A percentile compares a stretch with the other conserved stretches of the same genome.
Evolutionary conservation across 2,797 vertebrate species (phyloP).

Genomic region (Crotalus adamanteus): DNA sequence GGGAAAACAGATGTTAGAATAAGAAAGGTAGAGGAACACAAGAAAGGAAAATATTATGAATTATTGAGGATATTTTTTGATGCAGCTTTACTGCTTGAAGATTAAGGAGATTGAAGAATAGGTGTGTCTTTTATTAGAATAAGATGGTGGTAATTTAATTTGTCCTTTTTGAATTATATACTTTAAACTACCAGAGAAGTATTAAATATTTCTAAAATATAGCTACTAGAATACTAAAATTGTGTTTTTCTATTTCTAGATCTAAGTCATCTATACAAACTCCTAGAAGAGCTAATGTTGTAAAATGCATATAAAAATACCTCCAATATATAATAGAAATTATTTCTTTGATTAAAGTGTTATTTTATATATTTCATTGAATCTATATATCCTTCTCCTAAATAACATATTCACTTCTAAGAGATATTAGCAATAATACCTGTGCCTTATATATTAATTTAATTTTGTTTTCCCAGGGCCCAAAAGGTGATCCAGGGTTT

Average conservation of each 20-base stretch:
- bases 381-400: background rate
- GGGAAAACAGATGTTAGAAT: background rate
- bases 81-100: background rate
- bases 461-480: constrained; percentile 75
- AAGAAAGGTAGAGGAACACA: background rate
- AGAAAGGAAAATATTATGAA: background rate
- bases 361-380: background rate
- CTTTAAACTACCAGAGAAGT: background rate
- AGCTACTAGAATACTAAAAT: background rate
- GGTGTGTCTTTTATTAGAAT: background rate
- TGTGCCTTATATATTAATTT: constrained; percentile 1
- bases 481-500: constrained; percentile 90
- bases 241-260: background rate
- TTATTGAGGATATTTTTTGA: background rate
- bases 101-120: background rate
- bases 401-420: background rate
- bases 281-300: background rate
- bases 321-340: background rate
- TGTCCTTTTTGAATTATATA: background rate
- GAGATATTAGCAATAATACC: background rate
- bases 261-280: background rate
- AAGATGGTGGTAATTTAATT: background rate
- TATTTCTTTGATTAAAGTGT: background rate
- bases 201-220: background rate
- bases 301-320: background rate